Evolutionary conservation across 2,888 invertebrate species (phyloP), one percentile per base, ranked within the genome.

Genomic region (Stenodera caucasica): DNA sequence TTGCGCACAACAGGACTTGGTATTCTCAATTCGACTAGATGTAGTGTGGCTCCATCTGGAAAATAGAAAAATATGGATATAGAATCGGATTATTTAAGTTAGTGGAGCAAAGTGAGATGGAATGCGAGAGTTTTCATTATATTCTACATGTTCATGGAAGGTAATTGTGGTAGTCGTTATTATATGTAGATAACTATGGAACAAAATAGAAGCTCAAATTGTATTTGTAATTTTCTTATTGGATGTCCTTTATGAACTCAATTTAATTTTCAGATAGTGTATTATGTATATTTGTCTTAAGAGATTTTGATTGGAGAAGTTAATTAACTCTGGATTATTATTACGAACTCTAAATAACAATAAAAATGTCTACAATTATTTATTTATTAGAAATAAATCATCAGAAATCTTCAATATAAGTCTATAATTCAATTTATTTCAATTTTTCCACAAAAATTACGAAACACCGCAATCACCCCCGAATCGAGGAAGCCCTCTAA

Each of bases 1-100:
- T 91, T 90, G 65, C 90, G 84, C 61, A 92, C 88, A 69, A 91
- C 91, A 81, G 93, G 91, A 67, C 88, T 87, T 15, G 94, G 94
- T 75, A 94, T 89, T 70, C 89, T 85, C 59, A 94, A 83, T 78
- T 92, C 92, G 68, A 89, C 84, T 78, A 94, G 84, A 72, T 89
- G 86, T 72, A 94, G 67, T 23, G 75, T 73, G 56, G 75, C 68
- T 49, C 75, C 79, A 66, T 78, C 80, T 81, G 77, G 57, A 78
- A 78, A 45, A 45, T 21, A 45, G 11, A 12, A 55, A 23, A 53
- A n/a, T n/a, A n/a, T n/a, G n/a, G 2, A 21, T 21, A 21, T 12
- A 45, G 7, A 15, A 3, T 37, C 1, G 7, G 14, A 37, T 40
- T 40, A 40, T 40, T 37, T 35, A n/a, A 35, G n/a, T 14, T 35